Evolutionary conservation across 1,140 invertebrate species (phyloP).

Genomic region (Lycorma delicatula): DNA sequence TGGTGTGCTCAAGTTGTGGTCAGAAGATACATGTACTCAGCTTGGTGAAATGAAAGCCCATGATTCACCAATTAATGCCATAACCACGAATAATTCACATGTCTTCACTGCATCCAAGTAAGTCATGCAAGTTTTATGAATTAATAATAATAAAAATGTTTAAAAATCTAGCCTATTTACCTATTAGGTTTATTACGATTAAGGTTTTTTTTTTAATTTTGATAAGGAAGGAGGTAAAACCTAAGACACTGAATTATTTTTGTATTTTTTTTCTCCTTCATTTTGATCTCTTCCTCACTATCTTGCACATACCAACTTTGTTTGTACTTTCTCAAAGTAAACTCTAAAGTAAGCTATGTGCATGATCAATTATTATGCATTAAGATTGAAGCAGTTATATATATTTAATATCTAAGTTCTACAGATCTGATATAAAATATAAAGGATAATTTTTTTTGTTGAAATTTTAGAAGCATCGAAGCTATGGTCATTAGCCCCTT

Average conservation of each 20-base stretch:
- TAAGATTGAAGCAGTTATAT: no score
- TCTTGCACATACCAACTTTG: no score
- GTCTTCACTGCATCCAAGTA: slow-evolving; percentile 71
- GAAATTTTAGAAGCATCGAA: no score
- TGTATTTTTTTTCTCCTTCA: slow-evolving; percentile 16
- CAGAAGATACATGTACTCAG: slow-evolving; percentile 49
- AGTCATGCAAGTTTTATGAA: slow-evolving; percentile 32
- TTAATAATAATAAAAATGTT: background rate
- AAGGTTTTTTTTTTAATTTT: background rate
- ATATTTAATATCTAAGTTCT: no score
- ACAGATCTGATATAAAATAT: no score
- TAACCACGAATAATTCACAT: slow-evolving; percentile 59
- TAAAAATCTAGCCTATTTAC: background rate
- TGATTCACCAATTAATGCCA: slow-evolving; percentile 62
- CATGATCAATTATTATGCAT: no score
- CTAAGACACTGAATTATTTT: background rate
- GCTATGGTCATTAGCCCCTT: no score
- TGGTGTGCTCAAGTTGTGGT: slow-evolving; percentile 65
- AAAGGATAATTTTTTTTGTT: no score
- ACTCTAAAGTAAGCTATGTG: no score
- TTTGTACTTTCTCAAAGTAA: no score
- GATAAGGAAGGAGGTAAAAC: background rate
- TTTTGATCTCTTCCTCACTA: background rate
- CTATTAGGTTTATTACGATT: background rate
- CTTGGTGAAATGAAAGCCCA: slow-evolving; percentile 68